Base-by-base conservation (phyloP, 1,140 invertebrate genomes). In the Scaptomyza pallida region DNA sequence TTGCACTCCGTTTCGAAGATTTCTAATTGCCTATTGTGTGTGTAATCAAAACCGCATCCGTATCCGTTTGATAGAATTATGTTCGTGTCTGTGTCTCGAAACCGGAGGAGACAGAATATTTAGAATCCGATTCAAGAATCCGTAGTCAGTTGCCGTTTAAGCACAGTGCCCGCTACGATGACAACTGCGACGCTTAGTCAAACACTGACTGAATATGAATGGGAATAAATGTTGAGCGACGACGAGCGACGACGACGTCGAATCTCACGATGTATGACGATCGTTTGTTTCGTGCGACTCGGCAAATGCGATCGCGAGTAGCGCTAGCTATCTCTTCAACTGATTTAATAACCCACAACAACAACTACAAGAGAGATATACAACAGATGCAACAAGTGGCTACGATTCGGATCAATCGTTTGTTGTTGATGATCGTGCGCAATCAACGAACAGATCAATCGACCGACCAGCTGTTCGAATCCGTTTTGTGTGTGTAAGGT, bases 191-290 rank as follows among this genome's bases (percentile, higher is more conserved):
- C 70, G 82, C 73, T 78, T 65, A 88, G 77, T 88, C 81, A 88
- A 86, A 86, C 82, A 86, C 81, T 88, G 81, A 86, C 75, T 78
- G 71, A 78, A 74, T 74, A 83, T 83, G 79, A 83, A 83, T 83
- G 79, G 79, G 78, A 60, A 79, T 57, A 43, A 60, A 70, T 82
- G 75, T 68, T 82, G 71, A 78, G 75, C 40, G 47, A n/a, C 16
- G 30, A 30, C 64, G 55, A 51, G n/a, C 17, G 57, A 48, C 37
- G 47, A 51, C 45, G 19, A 13, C 23, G 12, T 56, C 37, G 13
- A 19, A 30, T 30, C 8, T 6, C 54, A 6, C 23, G 8, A 35
- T 17, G 54, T 59, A 35, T 47, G 55, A 37, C 61, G 37, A 63
- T 55, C 71, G 64, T 68, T 55, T 69, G 69, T 67, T 65, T 62